These are phyloP conservation scores for Alethe diademata DNA, from an alignment of 2,113 vertebrate genomes.

Conservation along the genomic window DNA sequence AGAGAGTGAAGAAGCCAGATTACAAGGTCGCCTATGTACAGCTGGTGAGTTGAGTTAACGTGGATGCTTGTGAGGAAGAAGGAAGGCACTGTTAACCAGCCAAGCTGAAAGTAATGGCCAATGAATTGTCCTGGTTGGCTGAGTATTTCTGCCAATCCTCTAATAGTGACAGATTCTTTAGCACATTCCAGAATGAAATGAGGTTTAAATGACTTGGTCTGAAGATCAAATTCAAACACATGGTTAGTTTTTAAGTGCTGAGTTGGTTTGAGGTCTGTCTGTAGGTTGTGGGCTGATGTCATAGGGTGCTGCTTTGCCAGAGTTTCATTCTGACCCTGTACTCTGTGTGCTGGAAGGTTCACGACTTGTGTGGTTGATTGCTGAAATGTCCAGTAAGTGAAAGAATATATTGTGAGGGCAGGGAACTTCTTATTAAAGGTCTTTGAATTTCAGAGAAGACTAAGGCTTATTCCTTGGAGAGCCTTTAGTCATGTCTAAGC, in stretches of 20 bases:
- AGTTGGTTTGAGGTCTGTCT: background rate
- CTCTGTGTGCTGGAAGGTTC: conserved; percentile 34
- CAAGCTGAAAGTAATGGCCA: background rate
- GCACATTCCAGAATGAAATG: background rate
- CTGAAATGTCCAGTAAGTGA: conserved; percentile 47
- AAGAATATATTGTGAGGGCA: conserved; percentile 47
- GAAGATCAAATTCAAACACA: background rate
- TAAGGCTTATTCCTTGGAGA: conserved; percentile 30
- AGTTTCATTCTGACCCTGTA: conserved; percentile 26
- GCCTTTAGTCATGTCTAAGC: conserved; percentile 40
- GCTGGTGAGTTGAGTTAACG: conserved; percentile 89
- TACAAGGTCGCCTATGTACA: conserved; percentile 97
- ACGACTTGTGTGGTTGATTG: conserved; percentile 9
- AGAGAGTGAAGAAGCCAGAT: conserved; percentile 88
- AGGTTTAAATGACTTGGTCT: background rate
- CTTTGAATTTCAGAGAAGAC: conserved; percentile 38
- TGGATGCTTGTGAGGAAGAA: background rate
- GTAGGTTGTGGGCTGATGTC: conserved; percentile 29
- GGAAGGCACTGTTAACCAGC: background rate
- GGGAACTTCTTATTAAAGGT: conserved; percentile 39
- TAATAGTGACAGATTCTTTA: background rate
- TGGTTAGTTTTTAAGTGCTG: background rate
- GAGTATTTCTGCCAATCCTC: background rate
- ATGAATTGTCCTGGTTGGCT: background rate
- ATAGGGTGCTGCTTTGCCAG: background rate